Conservation (phyloP, 2,113 vertebrate species). For the Salvelinus sp. region DNA sequence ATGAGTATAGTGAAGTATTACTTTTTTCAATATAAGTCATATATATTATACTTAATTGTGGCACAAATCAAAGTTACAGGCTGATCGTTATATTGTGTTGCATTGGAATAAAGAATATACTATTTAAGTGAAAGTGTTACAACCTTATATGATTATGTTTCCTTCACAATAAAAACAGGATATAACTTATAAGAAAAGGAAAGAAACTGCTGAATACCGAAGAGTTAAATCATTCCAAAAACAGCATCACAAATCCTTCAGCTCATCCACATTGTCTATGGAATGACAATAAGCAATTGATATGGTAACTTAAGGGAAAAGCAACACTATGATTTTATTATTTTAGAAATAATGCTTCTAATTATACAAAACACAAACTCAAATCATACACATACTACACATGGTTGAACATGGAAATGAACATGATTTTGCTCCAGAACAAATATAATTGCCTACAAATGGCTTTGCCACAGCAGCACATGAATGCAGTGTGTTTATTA, state of each 20-base stretch:
- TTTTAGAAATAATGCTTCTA: background rate
- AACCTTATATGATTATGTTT: background rate
- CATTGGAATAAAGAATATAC: background rate
- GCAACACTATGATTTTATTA: no score
- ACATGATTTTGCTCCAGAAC: background rate
- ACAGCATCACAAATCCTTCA: background rate
- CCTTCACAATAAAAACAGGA: background rate
- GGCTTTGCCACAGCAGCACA: background rate
- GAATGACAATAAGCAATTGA: no score
- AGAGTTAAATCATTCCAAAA: background rate
- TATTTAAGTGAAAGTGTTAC: background rate
- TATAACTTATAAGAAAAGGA: background rate
- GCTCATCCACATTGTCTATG: background rate
- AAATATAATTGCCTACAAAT: background rate
- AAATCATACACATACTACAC: no score
- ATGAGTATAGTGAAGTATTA: background rate
- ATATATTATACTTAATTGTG: background rate
- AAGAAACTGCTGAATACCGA: background rate
- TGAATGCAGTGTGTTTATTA: constrained; percentile 4
- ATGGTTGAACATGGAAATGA: background rate
- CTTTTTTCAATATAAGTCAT: background rate
- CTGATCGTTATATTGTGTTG: background rate
- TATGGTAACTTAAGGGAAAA: no score
- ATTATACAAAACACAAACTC: background rate
- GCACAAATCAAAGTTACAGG: constrained; percentile 4